A percentile compares a stretch with the other conserved stretches of the same genome.
phyloP scores from a whole-genome alignment of 2,888 invertebrate genomes.

The Rhabditophanes sp. region DNA sequence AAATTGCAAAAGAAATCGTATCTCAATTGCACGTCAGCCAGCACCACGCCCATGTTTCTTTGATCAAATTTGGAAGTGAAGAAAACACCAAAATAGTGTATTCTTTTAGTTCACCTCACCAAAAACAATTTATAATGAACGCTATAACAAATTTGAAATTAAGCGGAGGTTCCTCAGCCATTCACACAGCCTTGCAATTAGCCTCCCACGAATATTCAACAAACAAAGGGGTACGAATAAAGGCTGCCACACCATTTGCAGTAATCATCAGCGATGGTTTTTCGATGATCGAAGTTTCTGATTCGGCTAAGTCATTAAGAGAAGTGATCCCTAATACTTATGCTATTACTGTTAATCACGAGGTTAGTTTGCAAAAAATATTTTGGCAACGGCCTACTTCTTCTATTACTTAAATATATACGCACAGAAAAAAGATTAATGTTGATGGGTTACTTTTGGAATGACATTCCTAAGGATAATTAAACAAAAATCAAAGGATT shows the following conservation, averaged over 20 bases:
- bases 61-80: constrained; percentile 27
- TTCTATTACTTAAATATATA: too few relatives aligned
- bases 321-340: constrained; percentile 20
- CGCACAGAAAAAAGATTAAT: too few relatives aligned
- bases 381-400: too few relatives aligned
- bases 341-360: constrained; percentile 27
- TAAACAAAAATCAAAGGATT: constrained; percentile 1
- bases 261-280: constrained; percentile 32
- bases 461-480: neutral
- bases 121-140: too few relatives aligned
- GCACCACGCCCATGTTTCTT: constrained; percentile 21
- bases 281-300: constrained; percentile 14
- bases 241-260: constrained; percentile 21
- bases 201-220: constrained; percentile 15
- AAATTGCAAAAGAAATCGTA: constrained; percentile 21
- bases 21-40: constrained; percentile 18
- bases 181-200: constrained; percentile 17
- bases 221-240: constrained; percentile 19
- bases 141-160: constrained; percentile 4
- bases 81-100: constrained; percentile 22
- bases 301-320: constrained; percentile 16
- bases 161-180: constrained; percentile 23
- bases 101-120: constrained; percentile 14
- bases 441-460: too few relatives aligned
- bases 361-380: constrained; percentile 7